Conservation (phyloP, 1,140 invertebrate genomes). For the Pissodes strobi region DNA sequence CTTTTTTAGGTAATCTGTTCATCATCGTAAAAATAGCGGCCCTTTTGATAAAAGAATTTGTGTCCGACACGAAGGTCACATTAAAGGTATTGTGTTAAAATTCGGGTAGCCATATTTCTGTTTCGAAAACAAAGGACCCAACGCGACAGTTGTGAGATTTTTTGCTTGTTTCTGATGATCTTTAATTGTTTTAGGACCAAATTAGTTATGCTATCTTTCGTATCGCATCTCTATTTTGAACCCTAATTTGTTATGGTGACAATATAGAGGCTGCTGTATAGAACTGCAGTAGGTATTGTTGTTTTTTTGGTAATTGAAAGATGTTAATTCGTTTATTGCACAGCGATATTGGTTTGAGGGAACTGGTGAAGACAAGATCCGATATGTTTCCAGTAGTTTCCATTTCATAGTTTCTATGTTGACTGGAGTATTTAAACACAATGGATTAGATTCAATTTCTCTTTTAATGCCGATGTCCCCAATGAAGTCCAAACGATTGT, state of each 20-base stretch:
- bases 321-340: too few relatives aligned
- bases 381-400: too few relatives aligned
- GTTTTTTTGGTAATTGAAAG: too few relatives aligned
- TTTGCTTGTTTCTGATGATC: constrained; percentile 22
- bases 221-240: constrained; percentile 15
- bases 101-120: constrained; percentile 24
- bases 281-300: too few relatives aligned
- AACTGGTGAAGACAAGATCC: too few relatives aligned
- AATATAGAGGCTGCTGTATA: constrained; percentile 3
- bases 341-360: too few relatives aligned
- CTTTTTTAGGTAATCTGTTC: constrained; percentile 16
- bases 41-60: constrained; percentile 19
- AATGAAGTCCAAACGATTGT: too few relatives aligned
- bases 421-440: too few relatives aligned
- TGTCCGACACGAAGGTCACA: constrained; percentile 20
- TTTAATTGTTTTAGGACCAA: constrained; percentile 26
- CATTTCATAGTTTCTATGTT: too few relatives aligned
- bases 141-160: constrained; percentile 26
- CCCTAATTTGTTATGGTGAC: constrained; percentile 27
- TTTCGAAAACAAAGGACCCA: constrained; percentile 14
- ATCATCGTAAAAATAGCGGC: constrained; percentile 10
- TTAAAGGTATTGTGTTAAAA: constrained; percentile 26
- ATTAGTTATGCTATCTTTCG: constrained; percentile 21
- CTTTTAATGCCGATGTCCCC: too few relatives aligned
- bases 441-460: too few relatives aligned